Base-by-base conservation (phyloP, 2,797 vertebrate genomes). In the Poeciliopsis presidionis region DNA sequence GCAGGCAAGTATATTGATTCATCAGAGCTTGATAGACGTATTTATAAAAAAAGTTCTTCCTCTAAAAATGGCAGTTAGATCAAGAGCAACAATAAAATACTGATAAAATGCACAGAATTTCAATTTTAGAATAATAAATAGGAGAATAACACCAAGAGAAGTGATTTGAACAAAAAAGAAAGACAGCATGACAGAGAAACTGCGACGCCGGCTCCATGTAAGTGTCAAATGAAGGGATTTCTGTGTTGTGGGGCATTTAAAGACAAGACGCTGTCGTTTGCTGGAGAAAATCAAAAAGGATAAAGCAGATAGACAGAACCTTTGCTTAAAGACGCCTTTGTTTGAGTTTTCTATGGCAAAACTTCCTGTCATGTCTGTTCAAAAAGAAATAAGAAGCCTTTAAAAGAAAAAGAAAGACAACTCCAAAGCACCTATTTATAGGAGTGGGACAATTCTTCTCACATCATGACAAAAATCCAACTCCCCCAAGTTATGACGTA, bases 281-380 rank as follows among this genome's bases (percentile, higher is more conserved):
- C 72, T 33, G 73, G 45, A 33, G 53, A 75, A 85, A 86, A 94
- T 89, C 80, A 89, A 87, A 90, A 77, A 84, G 77, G 45, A 87
- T 72, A 71, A 61, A 18, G 9, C 8, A 43, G 51, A 53, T 73
- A 78, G 41, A 77, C 33, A 77, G 20, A 84, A 39, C 51, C 67
- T 36, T 76, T 81, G 72, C 77, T 81, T 73, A 78, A 43, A 28
- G 30, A 72, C 18, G 25, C 5, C 61, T 69, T 43, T 55, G n/a
- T 57, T 77, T 69, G 41, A 67, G 36, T 72, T 78, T 63, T 73
- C 57, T 22, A 13, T 49, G 30, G 55, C 51, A 39, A 77, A 77
- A 39, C 43, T 55, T 70, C 72, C 43, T 73, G 39, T 75, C 80
- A 74, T 87, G 22, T 88, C 76, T 71, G 20, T 75, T 80, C 73